These are phyloP conservation scores for Bombus polaris DNA, from an alignment of 1,140 invertebrate species.

Conservation along the genomic window DNA sequence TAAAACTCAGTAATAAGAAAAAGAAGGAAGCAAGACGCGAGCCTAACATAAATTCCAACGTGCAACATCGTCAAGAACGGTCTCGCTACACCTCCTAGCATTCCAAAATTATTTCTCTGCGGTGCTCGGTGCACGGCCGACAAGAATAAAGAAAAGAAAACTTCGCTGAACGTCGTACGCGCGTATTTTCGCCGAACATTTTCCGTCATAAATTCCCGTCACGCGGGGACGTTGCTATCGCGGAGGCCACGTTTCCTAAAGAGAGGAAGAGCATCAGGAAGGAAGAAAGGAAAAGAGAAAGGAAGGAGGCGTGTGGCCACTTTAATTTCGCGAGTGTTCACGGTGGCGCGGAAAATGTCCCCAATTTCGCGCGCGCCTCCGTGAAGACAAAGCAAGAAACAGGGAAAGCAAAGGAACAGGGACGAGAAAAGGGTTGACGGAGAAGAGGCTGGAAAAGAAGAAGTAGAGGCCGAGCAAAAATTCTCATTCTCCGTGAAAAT, in stretches of 20 bases:
- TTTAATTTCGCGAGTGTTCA: constrained; percentile 42
- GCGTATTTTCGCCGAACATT: not conserved
- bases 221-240: not conserved
- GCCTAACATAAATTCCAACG: not conserved
- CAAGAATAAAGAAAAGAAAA: not conserved
- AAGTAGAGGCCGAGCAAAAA: constrained; percentile 10
- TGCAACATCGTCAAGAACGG: not conserved
- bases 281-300: not conserved
- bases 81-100: not conserved
- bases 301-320: constrained; percentile 5
- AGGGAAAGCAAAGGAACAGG: not conserved
- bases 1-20: not conserved
- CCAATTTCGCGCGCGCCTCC: constrained; percentile 33
- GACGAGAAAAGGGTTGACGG: not conserved
- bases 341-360: constrained; percentile 11
- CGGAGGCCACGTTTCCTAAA: not conserved
- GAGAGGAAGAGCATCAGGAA: too few relatives aligned
- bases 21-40: not conserved
- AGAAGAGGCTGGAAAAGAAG: not conserved
- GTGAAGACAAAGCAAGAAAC: constrained; percentile 14
- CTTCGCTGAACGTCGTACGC: not conserved
- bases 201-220: constrained; percentile 11
- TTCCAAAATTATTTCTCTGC: not conserved
- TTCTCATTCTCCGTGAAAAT: constrained; percentile 56
- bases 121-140: not conserved